phyloP scores from a whole-genome alignment of 1,140 invertebrate genomes.

The Hydropsyche tenuis region DNA sequence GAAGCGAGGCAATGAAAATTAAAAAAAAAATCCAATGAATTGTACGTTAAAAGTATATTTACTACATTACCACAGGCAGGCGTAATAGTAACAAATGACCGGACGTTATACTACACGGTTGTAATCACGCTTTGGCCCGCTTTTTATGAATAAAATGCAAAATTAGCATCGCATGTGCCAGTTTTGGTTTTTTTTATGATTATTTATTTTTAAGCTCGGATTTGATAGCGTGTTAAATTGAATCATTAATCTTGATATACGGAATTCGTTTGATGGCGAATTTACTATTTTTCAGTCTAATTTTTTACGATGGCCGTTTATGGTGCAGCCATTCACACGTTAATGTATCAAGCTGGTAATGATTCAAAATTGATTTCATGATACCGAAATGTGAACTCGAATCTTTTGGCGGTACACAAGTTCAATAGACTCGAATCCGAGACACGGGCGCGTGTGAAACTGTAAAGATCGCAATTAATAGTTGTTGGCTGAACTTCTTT shows the following conservation, averaged over 20 bases:
- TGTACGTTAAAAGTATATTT: neutral
- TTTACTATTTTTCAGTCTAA: too few species aligned
- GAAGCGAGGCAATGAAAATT: neutral
- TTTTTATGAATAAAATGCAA: slow-evolving; percentile 6
- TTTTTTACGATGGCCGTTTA: too few species aligned
- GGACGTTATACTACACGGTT: slow-evolving; percentile 6
- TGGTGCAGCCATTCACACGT: too few species aligned
- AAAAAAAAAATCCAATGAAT: slow-evolving; percentile 3
- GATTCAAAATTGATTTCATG: too few species aligned
- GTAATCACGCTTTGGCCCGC: slow-evolving; percentile 11
- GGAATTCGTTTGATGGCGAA: neutral
- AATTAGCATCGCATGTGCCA: neutral
- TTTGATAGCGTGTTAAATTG: neutral
- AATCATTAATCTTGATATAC: slow-evolving; percentile 11
- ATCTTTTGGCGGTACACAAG: too few species aligned
- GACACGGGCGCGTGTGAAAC: neutral
- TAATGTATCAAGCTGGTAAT: too few species aligned
- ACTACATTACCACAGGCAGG: neutral
- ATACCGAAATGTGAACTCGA: too few species aligned
- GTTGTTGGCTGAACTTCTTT: slow-evolving; percentile 2
- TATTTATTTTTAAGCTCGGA: neutral
- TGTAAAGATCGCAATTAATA: slow-evolving; percentile 5
- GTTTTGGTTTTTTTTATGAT: neutral
- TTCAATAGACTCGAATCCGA: neutral
- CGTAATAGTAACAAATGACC: slow-evolving; percentile 21